phyloP scores from a whole-genome alignment of 1,140 invertebrate genomes.

The Solenopsis fugax region DNA sequence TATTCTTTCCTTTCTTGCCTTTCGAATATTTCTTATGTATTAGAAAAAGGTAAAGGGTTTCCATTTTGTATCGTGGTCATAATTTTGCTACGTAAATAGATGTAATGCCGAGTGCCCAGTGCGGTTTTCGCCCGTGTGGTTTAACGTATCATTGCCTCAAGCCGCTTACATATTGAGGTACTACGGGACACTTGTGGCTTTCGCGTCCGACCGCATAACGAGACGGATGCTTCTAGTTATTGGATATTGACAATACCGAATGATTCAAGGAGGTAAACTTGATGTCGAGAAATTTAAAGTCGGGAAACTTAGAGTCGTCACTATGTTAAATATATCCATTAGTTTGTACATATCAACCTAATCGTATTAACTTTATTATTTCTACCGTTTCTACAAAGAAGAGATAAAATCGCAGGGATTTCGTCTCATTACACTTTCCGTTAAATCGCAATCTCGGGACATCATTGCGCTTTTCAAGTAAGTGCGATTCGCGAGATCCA shows the following conservation, averaged over 20 bases:
- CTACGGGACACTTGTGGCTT: constrained; percentile 42
- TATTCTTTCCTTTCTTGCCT: neutral
- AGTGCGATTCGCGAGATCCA: constrained; percentile 22
- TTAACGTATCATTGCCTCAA: constrained; percentile 35
- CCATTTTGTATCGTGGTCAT: neutral
- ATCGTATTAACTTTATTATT: neutral
- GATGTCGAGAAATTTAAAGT: neutral
- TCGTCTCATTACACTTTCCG: neutral
- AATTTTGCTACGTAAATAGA: constrained; percentile 16
- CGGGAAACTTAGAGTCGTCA: neutral
- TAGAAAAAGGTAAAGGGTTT: neutral
- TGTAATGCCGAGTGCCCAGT: constrained; percentile 16
- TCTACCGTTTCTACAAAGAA: neutral
- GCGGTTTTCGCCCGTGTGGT: constrained; percentile 34
- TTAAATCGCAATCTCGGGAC: constrained; percentile 11
- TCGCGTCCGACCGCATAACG: constrained; percentile 16
- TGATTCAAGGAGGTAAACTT: neutral
- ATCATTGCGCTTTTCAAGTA: neutral
- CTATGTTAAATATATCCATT: neutral
- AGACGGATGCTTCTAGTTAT: constrained; percentile 12
- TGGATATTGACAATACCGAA: constrained; percentile 23
- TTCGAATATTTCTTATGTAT: neutral
- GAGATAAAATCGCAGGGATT: neutral
- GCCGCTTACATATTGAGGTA: constrained; percentile 45
- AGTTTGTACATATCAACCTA: constrained; percentile 1